Evolutionary conservation across 1,140 invertebrate genomes (phyloP).

Genomic region (Drosophila teissieri): DNA sequence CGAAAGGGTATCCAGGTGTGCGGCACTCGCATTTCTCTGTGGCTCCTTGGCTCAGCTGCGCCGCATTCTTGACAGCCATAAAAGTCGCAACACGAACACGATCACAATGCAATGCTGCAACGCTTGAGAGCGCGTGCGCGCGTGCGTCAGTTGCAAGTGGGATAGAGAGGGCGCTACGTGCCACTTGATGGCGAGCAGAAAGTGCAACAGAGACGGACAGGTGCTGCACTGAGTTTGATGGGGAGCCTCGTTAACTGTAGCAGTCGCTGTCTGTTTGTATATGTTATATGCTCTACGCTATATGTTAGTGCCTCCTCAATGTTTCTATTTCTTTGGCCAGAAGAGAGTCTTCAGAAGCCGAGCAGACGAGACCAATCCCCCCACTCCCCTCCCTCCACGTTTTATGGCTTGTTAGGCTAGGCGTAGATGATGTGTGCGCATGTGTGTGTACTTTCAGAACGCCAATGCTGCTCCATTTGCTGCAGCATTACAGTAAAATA

Average conservation of each 20-base stretch:
- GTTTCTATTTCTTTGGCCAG: conserved; percentile 31
- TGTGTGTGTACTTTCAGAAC: conserved; percentile 64
- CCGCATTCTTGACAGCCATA: conserved; percentile 70
- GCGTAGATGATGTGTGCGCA: conserved; percentile 19
- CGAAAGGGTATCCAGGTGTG: not conserved
- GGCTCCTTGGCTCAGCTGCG: conserved; percentile 28
- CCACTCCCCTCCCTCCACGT: not conserved
- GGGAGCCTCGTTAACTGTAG: conserved; percentile 1
- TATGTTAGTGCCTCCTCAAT: conserved; percentile 4
- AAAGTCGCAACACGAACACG: conserved; percentile 47
- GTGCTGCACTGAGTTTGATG: not conserved
- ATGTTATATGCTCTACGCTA: not conserved
- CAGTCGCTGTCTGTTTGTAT: not conserved
- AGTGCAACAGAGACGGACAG: conserved; percentile 28
- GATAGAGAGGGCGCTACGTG: not conserved
- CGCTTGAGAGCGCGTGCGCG: conserved; percentile 62
- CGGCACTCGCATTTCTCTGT: not conserved
- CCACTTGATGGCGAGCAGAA: not conserved
- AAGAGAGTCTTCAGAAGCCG: conserved; percentile 18
- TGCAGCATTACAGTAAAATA: conserved; percentile 72
- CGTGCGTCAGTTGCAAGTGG: conserved; percentile 26
- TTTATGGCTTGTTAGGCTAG: conserved; percentile 58
- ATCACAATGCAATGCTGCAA: conserved; percentile 53
- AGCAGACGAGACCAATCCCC: not conserved
- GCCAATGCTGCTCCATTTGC: conserved; percentile 44